Base-by-base conservation (phyloP, 2,797 vertebrate genomes). In the Lindbergichthys nudifrons region DNA sequence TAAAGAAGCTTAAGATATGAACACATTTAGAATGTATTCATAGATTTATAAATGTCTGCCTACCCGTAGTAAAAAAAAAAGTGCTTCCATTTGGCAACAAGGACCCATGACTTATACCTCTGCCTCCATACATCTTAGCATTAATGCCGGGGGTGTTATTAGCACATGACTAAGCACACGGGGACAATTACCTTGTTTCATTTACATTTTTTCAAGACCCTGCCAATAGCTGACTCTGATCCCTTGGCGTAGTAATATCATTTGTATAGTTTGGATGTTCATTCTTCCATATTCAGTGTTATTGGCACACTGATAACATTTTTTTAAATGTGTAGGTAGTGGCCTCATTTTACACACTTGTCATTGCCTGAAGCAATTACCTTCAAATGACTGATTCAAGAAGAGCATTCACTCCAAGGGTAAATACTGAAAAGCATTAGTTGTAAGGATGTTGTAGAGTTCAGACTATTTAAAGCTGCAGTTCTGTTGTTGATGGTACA, bases 151-250 rank as follows among this genome's bases (percentile, higher is more conserved):
- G 5, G 14, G 19, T 70, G 72, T 74, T 69, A 16, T 74, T 69
- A 16, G 16, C 4, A 14, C 50, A 62, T 47, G 26, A 71, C 48
- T 47, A 41, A 73, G 63, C 19, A 53, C 11, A 12, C 0, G 9
- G 19, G 46, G 75, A 60, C 10, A 46, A 53, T 70, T 36, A 23
- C 15, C 46, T 39, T 66, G 30, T 70, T 56, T 74, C 5, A 47
- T 68, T 65, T 61, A 12, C 11, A 0, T 54, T 7, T 65, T 74
- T 78, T 69, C 19, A 30, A 42, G 32, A 3, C 8, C 19, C 23
- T 67, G 68, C 74, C 70, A 76, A 70, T n/a, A 64, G 18, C 46
- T 48, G 61, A 68, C 74, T 70, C 70, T 71, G 53, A 75, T 72
- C 54, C 13, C 50, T 39, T 51, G 23, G 58, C 54, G 60, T 23